Conservation (phyloP, 2,113 vertebrate species). For the Notechis scutatus region DNA sequence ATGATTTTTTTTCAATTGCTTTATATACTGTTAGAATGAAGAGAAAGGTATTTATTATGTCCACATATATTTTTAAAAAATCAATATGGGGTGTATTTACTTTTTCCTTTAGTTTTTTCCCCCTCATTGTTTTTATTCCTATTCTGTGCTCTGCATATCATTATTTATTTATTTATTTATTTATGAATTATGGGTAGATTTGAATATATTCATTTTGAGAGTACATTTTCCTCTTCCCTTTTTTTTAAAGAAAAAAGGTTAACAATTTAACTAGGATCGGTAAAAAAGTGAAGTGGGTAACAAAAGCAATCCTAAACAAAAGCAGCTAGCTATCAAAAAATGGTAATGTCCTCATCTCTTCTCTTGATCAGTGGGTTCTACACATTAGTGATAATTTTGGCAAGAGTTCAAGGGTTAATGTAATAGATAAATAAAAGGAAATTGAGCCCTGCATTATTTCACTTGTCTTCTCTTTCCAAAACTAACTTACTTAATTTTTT, state of each 20-base stretch:
- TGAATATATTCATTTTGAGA: neutral
- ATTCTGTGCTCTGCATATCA: neutral
- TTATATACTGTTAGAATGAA: neutral
- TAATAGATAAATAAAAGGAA: conserved; percentile 84
- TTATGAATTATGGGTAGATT: neutral
- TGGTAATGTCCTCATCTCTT: conserved; percentile 54
- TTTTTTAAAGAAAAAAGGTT: neutral
- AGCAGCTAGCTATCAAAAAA: conserved; percentile 42
- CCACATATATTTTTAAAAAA: neutral
- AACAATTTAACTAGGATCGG: neutral
- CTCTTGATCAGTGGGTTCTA: conserved; percentile 73
- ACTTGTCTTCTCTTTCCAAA: conserved; percentile 78
- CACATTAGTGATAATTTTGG: conserved; percentile 78
- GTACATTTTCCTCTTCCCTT: neutral
- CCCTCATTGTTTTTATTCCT: neutral
- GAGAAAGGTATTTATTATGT: neutral
- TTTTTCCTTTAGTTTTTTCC: neutral
- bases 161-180: neutral
- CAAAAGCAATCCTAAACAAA: neutral
- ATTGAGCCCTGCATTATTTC: conserved; percentile 82
- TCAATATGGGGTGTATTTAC: neutral
- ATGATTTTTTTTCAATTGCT: neutral
- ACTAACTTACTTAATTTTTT: conserved; percentile 81
- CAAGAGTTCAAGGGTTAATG: conserved; percentile 83
- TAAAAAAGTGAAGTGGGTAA: neutral